These are phyloP conservation scores for Archocentrus centrarchus DNA, from an alignment of 2,113 vertebrate species.

Conservation along the genomic window DNA sequence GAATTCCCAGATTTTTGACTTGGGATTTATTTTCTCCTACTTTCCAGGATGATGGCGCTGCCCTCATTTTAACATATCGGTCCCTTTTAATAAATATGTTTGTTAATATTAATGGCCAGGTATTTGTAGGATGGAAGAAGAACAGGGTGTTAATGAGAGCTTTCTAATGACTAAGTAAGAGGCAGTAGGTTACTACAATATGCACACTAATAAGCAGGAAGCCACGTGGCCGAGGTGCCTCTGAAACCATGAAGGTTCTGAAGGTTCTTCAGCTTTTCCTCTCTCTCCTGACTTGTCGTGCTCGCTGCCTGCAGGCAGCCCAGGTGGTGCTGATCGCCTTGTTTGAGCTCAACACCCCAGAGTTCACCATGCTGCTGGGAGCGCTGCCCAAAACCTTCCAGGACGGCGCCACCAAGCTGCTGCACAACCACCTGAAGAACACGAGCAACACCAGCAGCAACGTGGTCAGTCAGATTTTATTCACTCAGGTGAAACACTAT, in stretches of 20 bases:
- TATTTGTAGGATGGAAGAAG: not conserved
- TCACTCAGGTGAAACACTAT: no score
- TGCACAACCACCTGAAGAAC: constrained; percentile 98
- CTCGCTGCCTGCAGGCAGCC: constrained; percentile 85
- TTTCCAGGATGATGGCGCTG: no score
- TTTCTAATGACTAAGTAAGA: not conserved
- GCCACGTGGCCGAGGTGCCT: not conserved
- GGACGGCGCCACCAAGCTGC: constrained; percentile 97
- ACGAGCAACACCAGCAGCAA: constrained; percentile 89
- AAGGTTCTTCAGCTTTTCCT: not conserved
- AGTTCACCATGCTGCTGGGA: constrained; percentile 99
- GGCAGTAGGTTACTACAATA: not conserved
- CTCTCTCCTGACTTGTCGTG: constrained; percentile 10
- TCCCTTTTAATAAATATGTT: no score
- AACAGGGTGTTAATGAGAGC: not conserved
- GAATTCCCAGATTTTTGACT: not conserved
- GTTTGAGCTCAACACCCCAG: constrained; percentile 97
- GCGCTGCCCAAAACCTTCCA: constrained; percentile 99
- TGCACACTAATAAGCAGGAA: not conserved
- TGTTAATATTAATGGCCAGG: not conserved
- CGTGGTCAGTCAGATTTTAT: constrained; percentile 82
- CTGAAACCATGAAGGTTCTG: constrained; percentile 23
- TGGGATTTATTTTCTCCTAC: not conserved
- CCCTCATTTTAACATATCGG: not conserved
- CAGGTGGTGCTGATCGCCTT: constrained; percentile 96